These are phyloP conservation scores for Siniperca scherzeri DNA, from an alignment of 2,797 vertebrate genomes.

Conservation along the genomic window DNA sequence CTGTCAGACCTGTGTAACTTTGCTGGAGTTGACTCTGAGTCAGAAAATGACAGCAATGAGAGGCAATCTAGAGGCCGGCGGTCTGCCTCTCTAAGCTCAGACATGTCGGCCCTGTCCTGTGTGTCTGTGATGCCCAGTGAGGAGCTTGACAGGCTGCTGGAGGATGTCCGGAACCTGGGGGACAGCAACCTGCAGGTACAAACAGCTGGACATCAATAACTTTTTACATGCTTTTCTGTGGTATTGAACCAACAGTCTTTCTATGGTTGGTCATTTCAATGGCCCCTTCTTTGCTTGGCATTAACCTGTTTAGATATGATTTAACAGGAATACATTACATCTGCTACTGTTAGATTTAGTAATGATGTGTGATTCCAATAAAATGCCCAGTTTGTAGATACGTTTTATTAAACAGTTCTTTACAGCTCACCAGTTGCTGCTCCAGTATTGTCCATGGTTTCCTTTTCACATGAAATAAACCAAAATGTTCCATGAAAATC, in stretches of 20 bases:
- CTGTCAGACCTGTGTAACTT: conserved; percentile 85
- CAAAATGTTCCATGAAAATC: not conserved
- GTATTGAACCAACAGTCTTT: not conserved
- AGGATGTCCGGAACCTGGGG: conserved; percentile 84
- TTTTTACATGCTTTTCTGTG: not conserved
- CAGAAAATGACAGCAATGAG: conserved; percentile 73
- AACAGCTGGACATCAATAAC: not conserved
- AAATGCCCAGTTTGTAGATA: too few species aligned
- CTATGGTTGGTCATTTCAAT: not conserved
- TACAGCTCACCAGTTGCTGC: not conserved
- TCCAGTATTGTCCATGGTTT: not conserved
- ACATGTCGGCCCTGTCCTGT: conserved; percentile 84
- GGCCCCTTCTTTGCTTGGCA: not conserved
- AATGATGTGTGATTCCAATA: too few species aligned
- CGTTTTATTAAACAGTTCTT: not conserved
- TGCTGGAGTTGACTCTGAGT: conserved; percentile 80
- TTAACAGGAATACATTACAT: not conserved
- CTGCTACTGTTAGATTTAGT: not conserved
- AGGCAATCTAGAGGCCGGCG: conserved; percentile 65
- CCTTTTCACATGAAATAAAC: not conserved
- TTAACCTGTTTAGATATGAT: not conserved
- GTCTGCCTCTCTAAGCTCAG: conserved; percentile 84
- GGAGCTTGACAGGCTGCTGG: conserved; percentile 85
- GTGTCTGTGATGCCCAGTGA: conserved; percentile 85
- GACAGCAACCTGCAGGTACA: conserved; percentile 82